Conservation (phyloP, 2,888 invertebrate species). For the Branchinecta sandiegonensis region DNA sequence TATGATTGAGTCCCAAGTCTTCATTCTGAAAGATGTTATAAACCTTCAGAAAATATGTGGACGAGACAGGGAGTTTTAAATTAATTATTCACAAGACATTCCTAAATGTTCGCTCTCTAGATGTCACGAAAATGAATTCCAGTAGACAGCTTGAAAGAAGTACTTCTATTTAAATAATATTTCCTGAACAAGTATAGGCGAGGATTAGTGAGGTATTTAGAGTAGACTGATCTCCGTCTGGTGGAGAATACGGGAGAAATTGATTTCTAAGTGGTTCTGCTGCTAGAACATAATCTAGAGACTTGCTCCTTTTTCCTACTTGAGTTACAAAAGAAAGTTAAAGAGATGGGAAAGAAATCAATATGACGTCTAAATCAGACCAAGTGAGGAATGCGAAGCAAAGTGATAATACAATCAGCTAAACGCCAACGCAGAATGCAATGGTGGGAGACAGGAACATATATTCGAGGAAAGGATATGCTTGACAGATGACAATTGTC, state of each 20-base stretch:
- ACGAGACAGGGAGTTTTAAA: slow-evolving; percentile 12
- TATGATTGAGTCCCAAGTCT: no score
- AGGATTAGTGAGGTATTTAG: background rate
- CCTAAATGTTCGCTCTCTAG: slow-evolving; percentile 1
- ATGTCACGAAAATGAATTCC: slow-evolving; percentile 1
- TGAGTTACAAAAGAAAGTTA: no score
- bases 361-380: no score
- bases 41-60: background rate
- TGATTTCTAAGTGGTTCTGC: slow-evolving; percentile 1
- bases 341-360: no score
- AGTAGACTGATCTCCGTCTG: background rate
- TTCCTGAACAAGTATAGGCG: background rate
- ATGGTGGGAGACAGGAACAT: no score
- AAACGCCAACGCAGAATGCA: no score
- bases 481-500: no score
- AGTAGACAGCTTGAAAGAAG: slow-evolving; percentile 2
- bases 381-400: no score
- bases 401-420: no score
- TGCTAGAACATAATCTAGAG: no score
- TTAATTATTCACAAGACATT: slow-evolving; percentile 15
- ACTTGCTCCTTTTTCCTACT: no score
- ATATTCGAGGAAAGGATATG: no score
- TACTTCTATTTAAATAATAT: background rate
- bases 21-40: background rate
- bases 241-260: background rate